phyloP scores from a whole-genome alignment of 92 coral and sea anemone genomes.

The Porites rus region DNA sequence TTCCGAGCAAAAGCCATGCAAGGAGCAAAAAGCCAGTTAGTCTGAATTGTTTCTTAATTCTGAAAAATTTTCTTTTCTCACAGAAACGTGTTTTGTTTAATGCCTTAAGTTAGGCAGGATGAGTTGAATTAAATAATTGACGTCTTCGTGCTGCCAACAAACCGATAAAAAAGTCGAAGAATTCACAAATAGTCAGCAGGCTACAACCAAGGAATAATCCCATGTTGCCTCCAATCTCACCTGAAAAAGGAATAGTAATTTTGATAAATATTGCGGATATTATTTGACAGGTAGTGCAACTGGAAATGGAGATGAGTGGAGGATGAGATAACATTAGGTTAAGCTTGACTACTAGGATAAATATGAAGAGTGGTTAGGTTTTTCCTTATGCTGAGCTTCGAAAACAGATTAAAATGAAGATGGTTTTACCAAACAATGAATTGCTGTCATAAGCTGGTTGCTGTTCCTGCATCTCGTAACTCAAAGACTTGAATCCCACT shows the following conservation, averaged over 20 bases:
- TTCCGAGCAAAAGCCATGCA: too few relatives aligned
- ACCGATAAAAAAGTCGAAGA: conserved; percentile 36
- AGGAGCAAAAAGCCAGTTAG: too few relatives aligned
- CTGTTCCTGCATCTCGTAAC: conserved; percentile 37
- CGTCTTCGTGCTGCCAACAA: conserved; percentile 10
- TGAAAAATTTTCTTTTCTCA: neutral
- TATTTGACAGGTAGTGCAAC: too few relatives aligned
- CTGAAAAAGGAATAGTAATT: neutral
- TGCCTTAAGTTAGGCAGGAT: conserved; percentile 15
- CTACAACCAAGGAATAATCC: conserved; percentile 54
- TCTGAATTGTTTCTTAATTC: too few relatives aligned
- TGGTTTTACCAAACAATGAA: conserved; percentile 19
- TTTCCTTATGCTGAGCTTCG: too few relatives aligned
- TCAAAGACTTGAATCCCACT: conserved; percentile 41
- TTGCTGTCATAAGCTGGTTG: conserved; percentile 34
- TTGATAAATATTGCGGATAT: too few relatives aligned
- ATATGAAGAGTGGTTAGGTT: too few relatives aligned
- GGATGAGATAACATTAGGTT: too few relatives aligned
- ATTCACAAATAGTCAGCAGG: conserved; percentile 34
- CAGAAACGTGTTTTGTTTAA: neutral
- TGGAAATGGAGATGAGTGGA: too few relatives aligned
- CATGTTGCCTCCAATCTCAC: conserved; percentile 62
- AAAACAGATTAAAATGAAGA: neutral
- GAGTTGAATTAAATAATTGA: neutral
- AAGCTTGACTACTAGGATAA: too few relatives aligned